Evolutionary conservation across 2,888 invertebrate genomes (phyloP).

Genomic region (Taenaris catops): DNA sequence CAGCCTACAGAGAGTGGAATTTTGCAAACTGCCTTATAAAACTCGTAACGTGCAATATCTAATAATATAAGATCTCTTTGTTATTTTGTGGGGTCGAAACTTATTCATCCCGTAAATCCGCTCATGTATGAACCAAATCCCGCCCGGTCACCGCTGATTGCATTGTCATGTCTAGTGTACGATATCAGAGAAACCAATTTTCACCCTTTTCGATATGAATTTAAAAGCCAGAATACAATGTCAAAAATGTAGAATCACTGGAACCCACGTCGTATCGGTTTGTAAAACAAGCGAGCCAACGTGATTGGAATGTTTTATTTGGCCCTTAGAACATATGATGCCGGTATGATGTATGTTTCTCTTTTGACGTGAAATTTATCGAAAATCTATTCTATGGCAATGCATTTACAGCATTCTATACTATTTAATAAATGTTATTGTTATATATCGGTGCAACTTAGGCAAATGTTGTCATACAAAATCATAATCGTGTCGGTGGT

Average conservation of each 20-base stretch:
- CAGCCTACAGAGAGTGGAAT: slow-evolving; percentile 48
- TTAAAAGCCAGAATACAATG: slow-evolving; percentile 32
- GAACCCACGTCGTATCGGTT: slow-evolving; percentile 68
- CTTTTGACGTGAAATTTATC: slow-evolving; percentile 61
- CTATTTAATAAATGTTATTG: background rate
- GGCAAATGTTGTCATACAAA: too few relatives aligned
- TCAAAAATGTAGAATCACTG: slow-evolving; percentile 29
- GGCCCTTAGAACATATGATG: slow-evolving; percentile 73
- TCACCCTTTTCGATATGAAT: slow-evolving; percentile 23
- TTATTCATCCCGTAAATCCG: slow-evolving; percentile 79
- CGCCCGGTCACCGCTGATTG: slow-evolving; percentile 78
- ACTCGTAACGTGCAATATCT: slow-evolving; percentile 54
- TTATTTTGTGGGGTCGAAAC: slow-evolving; percentile 78
- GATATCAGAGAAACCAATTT: slow-evolving; percentile 25
- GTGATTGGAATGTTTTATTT: slow-evolving; percentile 76
- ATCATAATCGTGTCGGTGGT: too few relatives aligned
- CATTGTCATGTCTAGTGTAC: slow-evolving; percentile 74
- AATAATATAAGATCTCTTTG: slow-evolving; percentile 55
- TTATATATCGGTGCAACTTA: too few relatives aligned
- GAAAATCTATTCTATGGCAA: slow-evolving; percentile 32
- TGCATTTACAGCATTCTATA: slow-evolving; percentile 37
- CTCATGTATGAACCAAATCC: slow-evolving; percentile 78
- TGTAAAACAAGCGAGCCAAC: slow-evolving; percentile 76
- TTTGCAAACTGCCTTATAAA: slow-evolving; percentile 69
- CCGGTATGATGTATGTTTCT: slow-evolving; percentile 73